Evolutionary conservation across 2,888 invertebrate species (phyloP).

Genomic region (Phorcus lineatus): DNA sequence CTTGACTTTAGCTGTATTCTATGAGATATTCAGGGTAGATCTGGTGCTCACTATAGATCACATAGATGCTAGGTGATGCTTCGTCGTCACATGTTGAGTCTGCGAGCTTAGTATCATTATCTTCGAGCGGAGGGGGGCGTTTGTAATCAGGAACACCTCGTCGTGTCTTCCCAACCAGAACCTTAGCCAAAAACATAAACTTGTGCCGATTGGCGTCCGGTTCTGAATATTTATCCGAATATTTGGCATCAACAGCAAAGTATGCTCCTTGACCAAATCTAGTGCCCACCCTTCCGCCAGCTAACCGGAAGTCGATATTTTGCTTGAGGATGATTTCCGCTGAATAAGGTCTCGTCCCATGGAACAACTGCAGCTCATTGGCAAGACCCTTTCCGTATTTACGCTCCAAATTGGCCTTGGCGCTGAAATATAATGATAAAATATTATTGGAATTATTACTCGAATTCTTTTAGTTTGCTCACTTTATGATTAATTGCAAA

Average conservation of each 20-base stretch:
- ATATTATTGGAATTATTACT: neutral
- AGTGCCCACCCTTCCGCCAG: constrained; percentile 53
- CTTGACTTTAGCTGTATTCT: constrained; percentile 47
- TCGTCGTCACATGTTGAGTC: constrained; percentile 65
- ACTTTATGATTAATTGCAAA: too few species aligned
- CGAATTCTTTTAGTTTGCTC: too few species aligned
- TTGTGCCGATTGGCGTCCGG: constrained; percentile 44
- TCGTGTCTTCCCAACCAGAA: constrained; percentile 59
- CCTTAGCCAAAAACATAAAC: constrained; percentile 63
- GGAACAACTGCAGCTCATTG: constrained; percentile 50
- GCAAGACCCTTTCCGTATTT: constrained; percentile 44
- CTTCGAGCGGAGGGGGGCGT: constrained; percentile 57
- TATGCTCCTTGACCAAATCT: constrained; percentile 58
- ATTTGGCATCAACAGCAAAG: constrained; percentile 57
- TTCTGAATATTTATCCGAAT: constrained; percentile 52
- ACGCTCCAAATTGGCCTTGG: constrained; percentile 37
- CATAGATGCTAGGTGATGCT: constrained; percentile 60
- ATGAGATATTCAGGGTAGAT: constrained; percentile 70
- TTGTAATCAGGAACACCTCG: constrained; percentile 50
- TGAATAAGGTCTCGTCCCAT: constrained; percentile 46
- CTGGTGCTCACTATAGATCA: constrained; percentile 65
- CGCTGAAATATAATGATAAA: constrained; percentile 35
- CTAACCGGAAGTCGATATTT: constrained; percentile 55
- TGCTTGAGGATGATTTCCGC: constrained; percentile 49
- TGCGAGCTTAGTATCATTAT: constrained; percentile 44